phyloP scores from a whole-genome alignment of 2,888 invertebrate genomes.

The Mamestra brassicae region DNA sequence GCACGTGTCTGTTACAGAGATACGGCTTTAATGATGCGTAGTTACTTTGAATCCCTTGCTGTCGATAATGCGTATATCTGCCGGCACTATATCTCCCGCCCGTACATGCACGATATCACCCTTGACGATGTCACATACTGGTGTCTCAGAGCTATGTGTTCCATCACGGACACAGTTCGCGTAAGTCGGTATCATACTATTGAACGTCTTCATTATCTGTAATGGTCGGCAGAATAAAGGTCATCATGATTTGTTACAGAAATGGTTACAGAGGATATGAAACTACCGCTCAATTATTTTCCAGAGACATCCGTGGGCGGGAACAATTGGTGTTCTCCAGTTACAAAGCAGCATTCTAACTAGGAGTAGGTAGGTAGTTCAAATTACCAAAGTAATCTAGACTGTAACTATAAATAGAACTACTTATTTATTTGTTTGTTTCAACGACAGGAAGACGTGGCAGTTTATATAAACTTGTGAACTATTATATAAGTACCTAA shows the following conservation, averaged over 20 bases:
- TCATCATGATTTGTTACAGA: constrained; percentile 1
- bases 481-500: not conserved
- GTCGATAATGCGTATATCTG: constrained; percentile 98
- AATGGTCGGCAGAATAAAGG: constrained; percentile 46
- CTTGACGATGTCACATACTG: constrained; percentile 97
- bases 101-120: constrained; percentile 97
- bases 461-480: not conserved
- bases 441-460: no score
- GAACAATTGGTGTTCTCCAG: constrained; percentile 25
- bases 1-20: constrained; percentile 44
- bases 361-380: constrained; percentile 15
- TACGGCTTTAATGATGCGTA: constrained; percentile 34
- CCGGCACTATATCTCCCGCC: constrained; percentile 99
- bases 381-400: constrained; percentile 15
- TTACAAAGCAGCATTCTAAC: constrained; percentile 20
- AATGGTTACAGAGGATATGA: constrained; percentile 15
- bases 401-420: constrained; percentile 12
- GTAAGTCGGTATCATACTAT: constrained; percentile 98
- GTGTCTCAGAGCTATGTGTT: constrained; percentile 93
- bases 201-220: constrained; percentile 99
- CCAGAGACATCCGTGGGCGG: constrained; percentile 31
- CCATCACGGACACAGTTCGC: constrained; percentile 97
- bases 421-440: constrained; percentile 9
- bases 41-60: constrained; percentile 96
- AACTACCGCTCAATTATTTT: constrained; percentile 14